Evolutionary conservation across 1,140 invertebrate species (phyloP), one percentile per base, ranked within the genome.

Genomic region (Bombus haemorrhoidalis): DNA sequence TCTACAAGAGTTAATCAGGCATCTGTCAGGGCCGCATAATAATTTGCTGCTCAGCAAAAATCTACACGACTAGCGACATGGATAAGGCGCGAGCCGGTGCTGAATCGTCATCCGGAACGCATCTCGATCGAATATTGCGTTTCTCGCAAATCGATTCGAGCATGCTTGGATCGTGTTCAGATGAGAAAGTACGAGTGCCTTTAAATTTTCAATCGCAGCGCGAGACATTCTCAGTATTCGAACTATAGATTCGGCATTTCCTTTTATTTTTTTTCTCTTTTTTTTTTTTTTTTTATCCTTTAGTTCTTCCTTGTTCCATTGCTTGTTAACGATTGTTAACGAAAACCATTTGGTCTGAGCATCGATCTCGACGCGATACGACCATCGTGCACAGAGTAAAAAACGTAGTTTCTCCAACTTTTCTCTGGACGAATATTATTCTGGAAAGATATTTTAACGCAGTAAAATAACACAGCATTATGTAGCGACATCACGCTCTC

Each of bases 21-120:
- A 98, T 94, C 96, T 98, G 82, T 98, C 97, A 9, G 97, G 98
- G 62, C 97, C 97, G 83, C 97, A 98, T 93, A 98, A 98, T 91
- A 98, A 97, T 95, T 95, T 98, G 90, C 96, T 98, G 69, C 96
- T 98, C 87, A 98, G 97, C 93, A 98, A 98, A 96, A 98, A 98
- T 94, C 95, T 98, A 91, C 97, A 97, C 92, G 97, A 98, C 86
- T 95, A 94, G 90, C 93, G 88, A 93, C 92, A 90, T 85, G 85
- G 87, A 87, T 92, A 90, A 94, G 93, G 93, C 88, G 88, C 88
- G 88, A 76, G 80, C 74, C 91, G 87, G 91, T 91, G 87, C 75
- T 88, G 90, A 91, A 71, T 82, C 39, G 10, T 62, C 59, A 37
- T 53, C 80, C 68, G 43, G 68, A 32, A 34, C 28, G 43, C 64